A percentile compares a stretch with the other conserved stretches of the same genome.
phyloP scores from a whole-genome alignment of 2,888 invertebrate species.

The Hydrotaea diabolus region DNA sequence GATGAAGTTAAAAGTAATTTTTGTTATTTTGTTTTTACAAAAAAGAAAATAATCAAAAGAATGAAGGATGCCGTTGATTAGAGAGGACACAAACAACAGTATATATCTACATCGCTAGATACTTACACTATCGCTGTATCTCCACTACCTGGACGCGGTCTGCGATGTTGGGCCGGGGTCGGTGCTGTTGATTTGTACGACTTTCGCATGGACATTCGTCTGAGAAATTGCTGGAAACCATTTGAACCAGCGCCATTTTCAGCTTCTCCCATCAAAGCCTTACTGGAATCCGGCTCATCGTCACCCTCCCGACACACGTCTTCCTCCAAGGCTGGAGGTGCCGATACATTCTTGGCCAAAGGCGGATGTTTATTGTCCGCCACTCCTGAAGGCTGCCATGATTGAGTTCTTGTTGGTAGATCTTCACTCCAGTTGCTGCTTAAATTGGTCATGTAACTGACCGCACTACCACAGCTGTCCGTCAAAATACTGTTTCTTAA shows the following conservation, averaged over 20 bases:
- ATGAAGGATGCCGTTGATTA: too few species aligned
- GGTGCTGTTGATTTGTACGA: constrained; percentile 74
- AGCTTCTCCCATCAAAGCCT: constrained; percentile 45
- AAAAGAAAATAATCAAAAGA: too few species aligned
- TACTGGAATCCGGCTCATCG: constrained; percentile 54
- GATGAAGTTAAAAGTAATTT: constrained; percentile 29
- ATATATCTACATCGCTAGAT: too few species aligned
- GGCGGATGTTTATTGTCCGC: constrained; percentile 74
- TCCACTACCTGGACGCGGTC: constrained; percentile 74
- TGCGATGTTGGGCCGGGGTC: constrained; percentile 56
- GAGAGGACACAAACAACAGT: constrained; percentile 4
- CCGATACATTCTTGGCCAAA: constrained; percentile 82
- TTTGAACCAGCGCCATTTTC: constrained; percentile 55
- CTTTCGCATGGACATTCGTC: constrained; percentile 79
- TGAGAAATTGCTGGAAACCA: constrained; percentile 79
- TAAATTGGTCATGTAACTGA: constrained; percentile 70
- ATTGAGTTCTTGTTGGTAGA: constrained; percentile 73
- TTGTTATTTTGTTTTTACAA: constrained; percentile 10
- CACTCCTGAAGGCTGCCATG: constrained; percentile 76
- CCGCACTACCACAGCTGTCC: constrained; percentile 74
- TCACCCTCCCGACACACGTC: constrained; percentile 38
- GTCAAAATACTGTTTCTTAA: constrained; percentile 73
- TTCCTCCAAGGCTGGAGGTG: constrained; percentile 77
- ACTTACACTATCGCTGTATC: constrained; percentile 80
- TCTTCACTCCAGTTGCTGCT: constrained; percentile 67